Conservation (phyloP, 2,797 vertebrate species). For the Pangasius djambal region DNA sequence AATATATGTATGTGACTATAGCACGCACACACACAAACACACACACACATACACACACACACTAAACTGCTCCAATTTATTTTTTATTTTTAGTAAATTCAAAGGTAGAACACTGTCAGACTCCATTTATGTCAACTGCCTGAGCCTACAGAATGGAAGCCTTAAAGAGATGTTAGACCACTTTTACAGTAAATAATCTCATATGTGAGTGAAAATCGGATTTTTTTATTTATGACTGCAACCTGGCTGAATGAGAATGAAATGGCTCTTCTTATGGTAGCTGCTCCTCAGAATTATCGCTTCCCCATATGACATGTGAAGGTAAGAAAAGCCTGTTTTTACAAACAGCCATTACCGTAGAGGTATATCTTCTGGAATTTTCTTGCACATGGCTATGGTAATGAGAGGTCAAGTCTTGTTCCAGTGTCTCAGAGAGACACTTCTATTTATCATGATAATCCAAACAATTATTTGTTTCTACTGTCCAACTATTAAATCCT, state of each 20-base stretch:
- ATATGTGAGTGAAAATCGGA: not conserved
- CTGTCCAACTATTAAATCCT: not conserved
- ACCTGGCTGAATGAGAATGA: not conserved
- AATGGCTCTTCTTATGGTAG: not conserved
- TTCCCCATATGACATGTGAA: not conserved
- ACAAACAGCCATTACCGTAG: not conserved
- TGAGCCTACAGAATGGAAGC: not conserved
- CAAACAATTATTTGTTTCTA: not conserved
- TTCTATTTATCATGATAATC: not conserved
- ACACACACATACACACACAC: not conserved
- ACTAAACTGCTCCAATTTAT: not conserved
- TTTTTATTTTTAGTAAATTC: not conserved
- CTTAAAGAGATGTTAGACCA: not conserved
- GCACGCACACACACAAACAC: not conserved
- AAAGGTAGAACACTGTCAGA: constrained; percentile 5
- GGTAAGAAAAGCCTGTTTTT: not conserved
- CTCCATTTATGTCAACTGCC: not conserved
- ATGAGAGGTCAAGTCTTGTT: not conserved
- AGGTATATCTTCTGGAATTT: not conserved
- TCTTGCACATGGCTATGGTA: not conserved
- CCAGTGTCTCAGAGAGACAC: not conserved
- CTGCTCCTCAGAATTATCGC: not conserved
- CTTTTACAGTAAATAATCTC: not conserved
- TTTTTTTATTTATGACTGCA: not conserved
- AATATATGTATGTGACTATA: not conserved